A percentile compares a stretch with the other conserved stretches of the same genome.
Evolutionary conservation across 2,888 invertebrate species (phyloP).

Genomic region (Stegophylla sp.): DNA sequence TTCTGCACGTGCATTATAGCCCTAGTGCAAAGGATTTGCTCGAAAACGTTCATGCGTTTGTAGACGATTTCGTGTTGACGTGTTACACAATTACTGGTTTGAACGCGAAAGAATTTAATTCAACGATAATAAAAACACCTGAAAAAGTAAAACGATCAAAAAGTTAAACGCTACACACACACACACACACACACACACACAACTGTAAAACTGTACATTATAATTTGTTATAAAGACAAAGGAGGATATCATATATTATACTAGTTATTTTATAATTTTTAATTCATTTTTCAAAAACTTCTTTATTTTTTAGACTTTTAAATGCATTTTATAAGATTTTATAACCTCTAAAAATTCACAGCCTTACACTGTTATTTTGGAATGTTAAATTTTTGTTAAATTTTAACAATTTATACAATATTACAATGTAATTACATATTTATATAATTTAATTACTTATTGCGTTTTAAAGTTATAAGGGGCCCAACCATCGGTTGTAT

Average conservation of each 20-base stretch:
- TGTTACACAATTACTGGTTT: slow-evolving; percentile 60
- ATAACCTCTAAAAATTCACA: too few relatives aligned
- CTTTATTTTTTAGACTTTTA: neutral
- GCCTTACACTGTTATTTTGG: too few relatives aligned
- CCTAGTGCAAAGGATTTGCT: slow-evolving; percentile 56
- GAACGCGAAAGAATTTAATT: slow-evolving; percentile 2
- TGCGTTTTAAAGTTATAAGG: neutral
- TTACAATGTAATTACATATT: neutral
- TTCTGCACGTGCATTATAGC: slow-evolving; percentile 60
- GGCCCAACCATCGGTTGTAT: neutral
- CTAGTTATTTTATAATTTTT: too few relatives aligned
- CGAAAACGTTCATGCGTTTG: slow-evolving; percentile 14
- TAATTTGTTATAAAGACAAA: too few relatives aligned
- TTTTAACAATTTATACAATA: too few relatives aligned
- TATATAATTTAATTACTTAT: neutral
- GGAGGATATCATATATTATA: neutral
- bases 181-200: too few relatives aligned
- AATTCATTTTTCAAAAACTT: neutral
- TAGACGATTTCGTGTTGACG: slow-evolving; percentile 59
- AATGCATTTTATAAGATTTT: too few relatives aligned
- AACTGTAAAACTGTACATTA: too few relatives aligned
- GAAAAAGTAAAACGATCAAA: neutral
- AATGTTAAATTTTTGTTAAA: too few relatives aligned
- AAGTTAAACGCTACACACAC: too few relatives aligned
- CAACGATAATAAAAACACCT: neutral